A percentile compares a stretch with the other conserved stretches of the same genome.
phyloP scores from a whole-genome alignment of 2,888 invertebrate genomes.

The Coenonympha arcania region DNA sequence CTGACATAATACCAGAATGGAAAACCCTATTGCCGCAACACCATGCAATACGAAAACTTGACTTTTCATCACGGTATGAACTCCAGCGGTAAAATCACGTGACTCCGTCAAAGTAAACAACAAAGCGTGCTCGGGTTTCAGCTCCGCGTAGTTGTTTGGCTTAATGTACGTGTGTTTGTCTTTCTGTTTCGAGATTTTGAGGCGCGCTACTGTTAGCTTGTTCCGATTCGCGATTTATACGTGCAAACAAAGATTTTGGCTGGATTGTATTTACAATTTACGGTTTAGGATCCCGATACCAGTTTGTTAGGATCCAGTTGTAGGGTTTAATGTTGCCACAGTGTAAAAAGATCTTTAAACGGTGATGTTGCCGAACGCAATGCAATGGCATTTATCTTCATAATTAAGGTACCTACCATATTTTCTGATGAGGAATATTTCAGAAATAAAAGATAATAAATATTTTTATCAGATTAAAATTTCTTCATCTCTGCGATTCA shows the following conservation, averaged over 20 bases:
- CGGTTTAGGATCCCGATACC: constrained; percentile 1
- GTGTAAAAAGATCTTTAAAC: too few species aligned
- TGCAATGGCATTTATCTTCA: background rate
- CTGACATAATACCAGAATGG: too few species aligned
- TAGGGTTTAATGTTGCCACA: background rate
- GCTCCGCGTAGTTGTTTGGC: constrained; percentile 44
- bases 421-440: too few species aligned
- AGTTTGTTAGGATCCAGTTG: constrained; percentile 3
- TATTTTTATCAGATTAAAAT: too few species aligned
- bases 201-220: constrained; percentile 29
- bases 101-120: constrained; percentile 59
- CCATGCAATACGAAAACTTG: too few species aligned
- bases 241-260: constrained; percentile 10
- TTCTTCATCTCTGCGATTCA: too few species aligned
- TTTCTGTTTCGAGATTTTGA: constrained; percentile 40
- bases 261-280: constrained; percentile 16
- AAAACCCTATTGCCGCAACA: too few species aligned
- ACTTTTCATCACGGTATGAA: background rate
- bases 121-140: constrained; percentile 44
- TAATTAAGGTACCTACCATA: too few species aligned
- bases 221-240: constrained; percentile 23
- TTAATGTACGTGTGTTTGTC: constrained; percentile 38
- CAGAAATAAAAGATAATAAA: too few species aligned
- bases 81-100: too few species aligned
- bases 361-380: background rate